Conservation (phyloP, 37 sponge, comb jelly and placozoan species). For the Mnemiopsis leidyi region DNA sequence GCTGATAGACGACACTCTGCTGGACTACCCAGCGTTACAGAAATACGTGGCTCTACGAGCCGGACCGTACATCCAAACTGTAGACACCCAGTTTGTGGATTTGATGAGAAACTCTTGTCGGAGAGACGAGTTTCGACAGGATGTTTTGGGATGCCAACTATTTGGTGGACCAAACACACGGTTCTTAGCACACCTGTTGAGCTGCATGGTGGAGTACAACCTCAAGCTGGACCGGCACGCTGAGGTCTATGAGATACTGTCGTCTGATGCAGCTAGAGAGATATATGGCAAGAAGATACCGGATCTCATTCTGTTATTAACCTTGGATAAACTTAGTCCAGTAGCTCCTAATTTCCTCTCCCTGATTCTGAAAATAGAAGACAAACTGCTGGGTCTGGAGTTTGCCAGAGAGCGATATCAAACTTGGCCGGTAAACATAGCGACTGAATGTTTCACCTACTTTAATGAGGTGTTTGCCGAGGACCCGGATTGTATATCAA, state of each 20-base stretch:
- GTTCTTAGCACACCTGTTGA: background rate
- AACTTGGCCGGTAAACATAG: constrained; percentile 29
- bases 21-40: background rate
- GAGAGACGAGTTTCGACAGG: background rate
- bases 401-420: constrained; percentile 23
- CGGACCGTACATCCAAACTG: background rate
- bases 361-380: background rate
- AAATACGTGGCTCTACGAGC: background rate
- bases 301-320: constrained; percentile 3
- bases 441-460: constrained; percentile 38
- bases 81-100: background rate
- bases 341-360: background rate
- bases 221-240: background rate
- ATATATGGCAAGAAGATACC: constrained; percentile 32
- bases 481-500: background rate
- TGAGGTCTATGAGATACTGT: background rate
- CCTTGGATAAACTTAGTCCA: background rate
- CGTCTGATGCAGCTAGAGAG: constrained; percentile 19
- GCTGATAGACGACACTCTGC: constrained; percentile 40
- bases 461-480: background rate
- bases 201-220: constrained; percentile 12
- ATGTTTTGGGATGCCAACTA: background rate
- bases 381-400: constrained; percentile 39
- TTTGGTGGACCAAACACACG: background rate
- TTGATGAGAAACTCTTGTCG: background rate